phyloP scores from a whole-genome alignment of 2,888 invertebrate genomes.

The Heliconius sara region DNA sequence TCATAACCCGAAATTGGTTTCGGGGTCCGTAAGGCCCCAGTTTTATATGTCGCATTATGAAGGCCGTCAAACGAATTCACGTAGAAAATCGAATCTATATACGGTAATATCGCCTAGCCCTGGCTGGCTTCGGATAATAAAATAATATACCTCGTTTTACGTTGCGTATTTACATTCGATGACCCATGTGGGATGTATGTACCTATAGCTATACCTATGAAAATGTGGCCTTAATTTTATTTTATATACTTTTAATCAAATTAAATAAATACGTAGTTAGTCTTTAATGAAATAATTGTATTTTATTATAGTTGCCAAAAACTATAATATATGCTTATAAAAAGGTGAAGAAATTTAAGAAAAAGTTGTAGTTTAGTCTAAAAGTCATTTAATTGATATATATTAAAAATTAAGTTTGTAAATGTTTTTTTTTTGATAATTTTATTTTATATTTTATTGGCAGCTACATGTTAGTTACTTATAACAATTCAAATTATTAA shows the following conservation, averaged over 20 bases:
- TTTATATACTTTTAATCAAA: conserved; percentile 2
- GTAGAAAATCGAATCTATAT: conserved; percentile 86
- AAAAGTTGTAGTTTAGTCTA: no score
- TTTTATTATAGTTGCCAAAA: no score
- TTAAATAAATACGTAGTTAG: background rate
- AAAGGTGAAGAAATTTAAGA: no score
- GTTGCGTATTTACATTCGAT: conserved; percentile 51
- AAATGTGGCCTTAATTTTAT: conserved; percentile 7
- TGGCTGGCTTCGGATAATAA: conserved; percentile 82
- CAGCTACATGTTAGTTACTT: no score
- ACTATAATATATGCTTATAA: no score
- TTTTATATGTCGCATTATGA: conserved; percentile 85
- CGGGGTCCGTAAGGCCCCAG: conserved; percentile 84
- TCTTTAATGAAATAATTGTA: background rate
- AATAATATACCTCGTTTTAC: conserved; percentile 82
- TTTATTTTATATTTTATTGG: no score
- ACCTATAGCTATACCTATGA: background rate
- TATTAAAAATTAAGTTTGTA: no score
- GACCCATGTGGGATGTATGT: conserved; percentile 49
- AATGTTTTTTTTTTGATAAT: no score
- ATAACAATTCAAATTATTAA: no score
- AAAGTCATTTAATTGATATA: no score
- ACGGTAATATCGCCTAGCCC: conserved; percentile 80
- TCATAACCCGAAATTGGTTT: conserved; percentile 85
- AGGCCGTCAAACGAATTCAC: conserved; percentile 85